These are phyloP conservation scores for Ailurus styani DNA, from an alignment of 2,113 vertebrate species.

Conservation along the genomic window DNA sequence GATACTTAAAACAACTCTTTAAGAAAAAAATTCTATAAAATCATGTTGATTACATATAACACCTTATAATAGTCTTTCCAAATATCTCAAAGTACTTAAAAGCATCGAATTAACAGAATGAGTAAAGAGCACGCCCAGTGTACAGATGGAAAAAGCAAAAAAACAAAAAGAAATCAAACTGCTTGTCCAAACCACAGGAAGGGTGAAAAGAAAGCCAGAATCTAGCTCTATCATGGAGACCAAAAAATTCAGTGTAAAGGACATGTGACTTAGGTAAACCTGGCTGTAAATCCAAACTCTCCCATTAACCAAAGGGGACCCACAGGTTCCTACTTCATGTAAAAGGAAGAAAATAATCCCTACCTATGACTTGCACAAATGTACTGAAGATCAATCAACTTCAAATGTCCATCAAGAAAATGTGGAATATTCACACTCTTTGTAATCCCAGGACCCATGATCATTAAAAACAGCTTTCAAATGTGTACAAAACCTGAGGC, in stretches of 20 bases:
- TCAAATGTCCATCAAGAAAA: background rate
- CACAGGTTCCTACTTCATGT: background rate
- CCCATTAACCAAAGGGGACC: background rate
- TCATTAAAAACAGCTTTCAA: background rate
- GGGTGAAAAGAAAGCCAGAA: background rate
- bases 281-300: background rate
- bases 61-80: background rate
- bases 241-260: background rate
- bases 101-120: background rate
- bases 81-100: constrained; percentile 7
- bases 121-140: background rate
- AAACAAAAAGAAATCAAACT: background rate
- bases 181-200: background rate
- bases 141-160: background rate
- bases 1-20: background rate
- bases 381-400: background rate
- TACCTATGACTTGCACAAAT: background rate
- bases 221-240: background rate
- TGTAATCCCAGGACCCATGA: background rate
- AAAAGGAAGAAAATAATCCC: background rate
- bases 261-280: background rate
- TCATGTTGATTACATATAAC: background rate
- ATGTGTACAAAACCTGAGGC: background rate
- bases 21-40: background rate
- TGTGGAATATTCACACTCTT: background rate